Conservation (phyloP, 2,888 invertebrate genomes). For the Synergus japonicus region DNA sequence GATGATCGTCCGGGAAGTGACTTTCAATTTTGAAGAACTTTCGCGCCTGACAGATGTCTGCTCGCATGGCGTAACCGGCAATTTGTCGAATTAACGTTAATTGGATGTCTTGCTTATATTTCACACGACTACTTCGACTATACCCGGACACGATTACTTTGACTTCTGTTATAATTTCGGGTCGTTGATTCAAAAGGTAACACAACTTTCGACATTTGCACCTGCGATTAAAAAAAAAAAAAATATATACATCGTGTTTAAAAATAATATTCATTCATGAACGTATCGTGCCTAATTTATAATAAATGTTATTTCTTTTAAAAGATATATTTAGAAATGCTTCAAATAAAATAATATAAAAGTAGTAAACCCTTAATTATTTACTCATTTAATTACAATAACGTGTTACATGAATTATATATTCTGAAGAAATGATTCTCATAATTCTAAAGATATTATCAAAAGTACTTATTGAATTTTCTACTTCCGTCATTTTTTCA, state of each 20-base stretch:
- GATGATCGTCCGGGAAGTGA: conserved; percentile 65
- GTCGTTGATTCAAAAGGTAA: background rate
- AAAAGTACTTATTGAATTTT: conserved; percentile 5
- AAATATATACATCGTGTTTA: too few species aligned
- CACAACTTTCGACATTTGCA: background rate
- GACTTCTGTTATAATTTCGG: conserved; percentile 17
- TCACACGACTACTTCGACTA: conserved; percentile 45
- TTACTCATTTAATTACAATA: background rate
- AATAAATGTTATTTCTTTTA: too few species aligned
- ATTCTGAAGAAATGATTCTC: background rate
- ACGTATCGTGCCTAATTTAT: background rate
- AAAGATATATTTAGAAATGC: too few species aligned
- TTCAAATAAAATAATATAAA: too few species aligned
- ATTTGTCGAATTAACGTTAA: conserved; percentile 66
- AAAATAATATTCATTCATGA: background rate
- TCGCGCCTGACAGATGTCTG: conserved; percentile 63
- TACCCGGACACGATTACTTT: conserved; percentile 4
- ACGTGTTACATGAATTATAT: background rate
- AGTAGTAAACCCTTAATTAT: background rate
- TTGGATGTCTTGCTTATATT: conserved; percentile 64
- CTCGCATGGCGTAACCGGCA: conserved; percentile 60
- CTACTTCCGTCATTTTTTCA: conserved; percentile 17
- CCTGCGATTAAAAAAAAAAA: background rate
- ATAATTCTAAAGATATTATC: background rate
- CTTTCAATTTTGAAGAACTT: conserved; percentile 61